Evolutionary conservation across 1,140 invertebrate species (phyloP).

Genomic region (Cherax destructor): DNA sequence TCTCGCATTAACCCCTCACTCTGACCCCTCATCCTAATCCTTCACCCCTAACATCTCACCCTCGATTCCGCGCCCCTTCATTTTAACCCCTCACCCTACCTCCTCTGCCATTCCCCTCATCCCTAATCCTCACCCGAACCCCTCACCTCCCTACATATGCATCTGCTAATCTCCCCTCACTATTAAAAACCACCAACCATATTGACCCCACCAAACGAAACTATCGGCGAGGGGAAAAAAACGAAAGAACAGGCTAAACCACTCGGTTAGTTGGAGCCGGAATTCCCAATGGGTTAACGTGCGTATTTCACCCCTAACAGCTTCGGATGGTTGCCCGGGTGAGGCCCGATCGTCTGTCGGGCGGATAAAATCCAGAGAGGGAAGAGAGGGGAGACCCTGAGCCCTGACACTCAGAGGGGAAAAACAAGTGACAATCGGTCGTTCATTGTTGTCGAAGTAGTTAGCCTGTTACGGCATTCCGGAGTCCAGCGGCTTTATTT

Average conservation of each 20-base stretch:
- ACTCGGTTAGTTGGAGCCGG: neutral
- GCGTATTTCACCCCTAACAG: neutral
- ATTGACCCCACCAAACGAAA: neutral
- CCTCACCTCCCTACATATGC: neutral
- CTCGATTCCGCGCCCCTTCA: too few species aligned
- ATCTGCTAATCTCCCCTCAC: neutral
- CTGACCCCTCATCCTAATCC: too few species aligned
- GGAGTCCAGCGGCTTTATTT: neutral
- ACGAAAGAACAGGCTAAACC: neutral
- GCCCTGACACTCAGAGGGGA: neutral
- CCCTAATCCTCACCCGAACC: neutral
- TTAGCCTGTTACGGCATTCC: neutral
- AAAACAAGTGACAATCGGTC: constrained; percentile 18
- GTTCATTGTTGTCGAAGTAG: constrained; percentile 13
- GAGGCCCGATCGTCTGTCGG: neutral
- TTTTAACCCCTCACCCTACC: too few species aligned
- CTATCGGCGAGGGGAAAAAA: neutral
- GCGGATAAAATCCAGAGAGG: neutral
- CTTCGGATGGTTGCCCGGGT: neutral
- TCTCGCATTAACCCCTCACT: too few species aligned
- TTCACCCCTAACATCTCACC: too few species aligned
- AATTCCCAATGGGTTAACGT: neutral
- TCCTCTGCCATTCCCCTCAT: neutral
- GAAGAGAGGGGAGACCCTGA: constrained; percentile 7
- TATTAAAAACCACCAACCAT: neutral